Percentiles rank a stretch among this genome's conserved stretches.
Evolutionary conservation across 30 jellyfish, hydroid and myxozoan species (phyloP).

Genomic region (Pelagia noctiluca): DNA sequence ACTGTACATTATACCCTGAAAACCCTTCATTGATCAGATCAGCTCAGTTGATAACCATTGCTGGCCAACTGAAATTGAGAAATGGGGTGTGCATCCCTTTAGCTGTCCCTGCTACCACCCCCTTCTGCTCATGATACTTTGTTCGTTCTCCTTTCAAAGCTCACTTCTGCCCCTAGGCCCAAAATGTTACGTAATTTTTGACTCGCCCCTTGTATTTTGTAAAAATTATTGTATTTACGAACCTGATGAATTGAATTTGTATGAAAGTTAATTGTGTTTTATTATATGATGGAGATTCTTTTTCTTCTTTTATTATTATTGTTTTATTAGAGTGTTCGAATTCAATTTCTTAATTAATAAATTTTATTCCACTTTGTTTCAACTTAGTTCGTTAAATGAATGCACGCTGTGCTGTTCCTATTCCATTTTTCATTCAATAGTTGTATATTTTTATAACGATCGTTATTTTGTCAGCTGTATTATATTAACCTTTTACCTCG

Average conservation of each 20-base stretch:
- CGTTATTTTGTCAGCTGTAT: constrained; percentile 66
- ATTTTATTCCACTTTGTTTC: constrained; percentile 68
- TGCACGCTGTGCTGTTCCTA: constrained; percentile 73
- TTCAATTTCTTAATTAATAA: constrained; percentile 61
- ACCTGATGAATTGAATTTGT: constrained; percentile 73
- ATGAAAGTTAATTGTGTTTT: constrained; percentile 75
- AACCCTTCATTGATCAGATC: too few relatives aligned
- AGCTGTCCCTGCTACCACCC: too few relatives aligned
- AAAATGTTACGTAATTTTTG: too few relatives aligned
- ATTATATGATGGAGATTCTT: constrained; percentile 29
- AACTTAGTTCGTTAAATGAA: constrained; percentile 46
- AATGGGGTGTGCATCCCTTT: too few relatives aligned
- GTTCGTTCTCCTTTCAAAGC: too few relatives aligned
- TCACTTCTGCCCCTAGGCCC: too few relatives aligned
- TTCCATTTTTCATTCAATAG: constrained; percentile 66
- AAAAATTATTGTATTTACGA: constrained; percentile 65
- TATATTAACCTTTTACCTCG: constrained; percentile 67
- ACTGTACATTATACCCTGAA: too few relatives aligned
- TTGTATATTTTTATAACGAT: constrained; percentile 80
- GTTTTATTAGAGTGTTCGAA: constrained; percentile 66
- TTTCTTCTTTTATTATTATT: constrained; percentile 43
- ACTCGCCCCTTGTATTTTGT: constrained; percentile 64
- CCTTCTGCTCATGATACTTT: too few relatives aligned
- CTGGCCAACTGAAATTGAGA: too few relatives aligned
- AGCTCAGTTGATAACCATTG: too few relatives aligned